Evolutionary conservation across 1,140 invertebrate genomes (phyloP).

Genomic region (Temnothorax nylanderi): DNA sequence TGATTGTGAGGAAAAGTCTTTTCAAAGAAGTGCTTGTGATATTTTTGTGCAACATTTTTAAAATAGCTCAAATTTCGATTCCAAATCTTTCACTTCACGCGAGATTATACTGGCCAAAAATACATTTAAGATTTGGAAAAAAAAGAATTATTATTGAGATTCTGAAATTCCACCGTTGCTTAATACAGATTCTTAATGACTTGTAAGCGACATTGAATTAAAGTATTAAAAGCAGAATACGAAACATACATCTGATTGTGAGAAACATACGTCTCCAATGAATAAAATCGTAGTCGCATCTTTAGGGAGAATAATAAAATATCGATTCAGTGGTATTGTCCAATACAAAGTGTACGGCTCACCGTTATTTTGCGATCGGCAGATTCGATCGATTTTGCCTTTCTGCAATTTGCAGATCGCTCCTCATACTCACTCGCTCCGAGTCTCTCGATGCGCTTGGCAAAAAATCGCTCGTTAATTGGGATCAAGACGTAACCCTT

Average conservation of each 20-base stretch:
- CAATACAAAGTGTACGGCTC: slow-evolving; percentile 20
- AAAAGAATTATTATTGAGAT: neutral
- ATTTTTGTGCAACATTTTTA: neutral
- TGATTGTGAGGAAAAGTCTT: neutral
- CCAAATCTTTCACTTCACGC: neutral
- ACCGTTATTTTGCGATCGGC: neutral
- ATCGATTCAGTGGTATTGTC: slow-evolving; percentile 52
- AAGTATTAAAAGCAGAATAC: neutral
- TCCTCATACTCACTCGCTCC: slow-evolving; percentile 23
- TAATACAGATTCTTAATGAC: neutral
- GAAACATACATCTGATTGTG: neutral
- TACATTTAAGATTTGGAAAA: neutral
- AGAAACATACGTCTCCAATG: neutral
- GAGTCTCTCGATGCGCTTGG: slow-evolving; percentile 16
- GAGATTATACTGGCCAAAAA: neutral
- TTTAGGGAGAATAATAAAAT: slow-evolving; percentile 7
- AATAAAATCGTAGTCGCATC: neutral
- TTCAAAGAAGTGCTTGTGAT: neutral
- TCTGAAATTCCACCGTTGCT: too few relatives aligned
- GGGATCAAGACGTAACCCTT: slow-evolving; percentile 77
- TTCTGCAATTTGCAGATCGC: slow-evolving; percentile 68
- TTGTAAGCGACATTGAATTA: neutral
- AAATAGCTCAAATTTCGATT: neutral
- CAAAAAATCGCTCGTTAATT: slow-evolving; percentile 76
- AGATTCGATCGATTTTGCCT: neutral